A percentile compares a stretch with the other conserved stretches of the same genome.
Evolutionary conservation across 2,888 invertebrate genomes (phyloP).

Genomic region (Noctua comes): DNA sequence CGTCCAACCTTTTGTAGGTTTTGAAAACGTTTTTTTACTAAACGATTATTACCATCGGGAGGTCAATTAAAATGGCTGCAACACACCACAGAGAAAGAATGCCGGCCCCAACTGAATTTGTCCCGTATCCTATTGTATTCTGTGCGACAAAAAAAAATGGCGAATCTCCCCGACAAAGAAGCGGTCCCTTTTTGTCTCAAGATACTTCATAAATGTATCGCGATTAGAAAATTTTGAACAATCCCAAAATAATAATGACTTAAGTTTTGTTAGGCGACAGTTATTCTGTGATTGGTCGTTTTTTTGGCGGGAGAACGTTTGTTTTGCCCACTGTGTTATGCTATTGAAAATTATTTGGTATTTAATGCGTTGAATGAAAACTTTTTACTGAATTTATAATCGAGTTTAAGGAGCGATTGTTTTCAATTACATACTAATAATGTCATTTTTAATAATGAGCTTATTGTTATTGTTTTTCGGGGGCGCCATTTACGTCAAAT

Average conservation of each 20-base stretch:
- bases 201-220: slow-evolving; percentile 85
- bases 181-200: slow-evolving; percentile 80
- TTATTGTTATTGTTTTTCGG: neutral
- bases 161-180: slow-evolving; percentile 84
- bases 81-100: slow-evolving; percentile 86
- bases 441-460: slow-evolving; percentile 31
- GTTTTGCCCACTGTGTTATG: slow-evolving; percentile 38
- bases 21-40: slow-evolving; percentile 74
- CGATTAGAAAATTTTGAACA: slow-evolving; percentile 82
- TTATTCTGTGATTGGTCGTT: slow-evolving; percentile 66
- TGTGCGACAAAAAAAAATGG: slow-evolving; percentile 77
- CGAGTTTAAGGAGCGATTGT: slow-evolving; percentile 31
- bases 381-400: slow-evolving; percentile 44
- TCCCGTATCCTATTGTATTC: slow-evolving; percentile 85
- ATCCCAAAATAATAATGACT: slow-evolving; percentile 81
- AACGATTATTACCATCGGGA: slow-evolving; percentile 78
- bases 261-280: slow-evolving; percentile 77
- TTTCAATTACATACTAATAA: slow-evolving; percentile 37
- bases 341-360: slow-evolving; percentile 51
- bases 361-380: slow-evolving; percentile 23
- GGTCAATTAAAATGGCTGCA: slow-evolving; percentile 89
- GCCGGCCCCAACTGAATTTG: slow-evolving; percentile 83
- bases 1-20: slow-evolving; percentile 71
- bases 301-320: slow-evolving; percentile 53
- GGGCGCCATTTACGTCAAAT: neutral